Base-by-base conservation (phyloP, 2,113 vertebrate species). In the Ranitomeya variabilis region DNA sequence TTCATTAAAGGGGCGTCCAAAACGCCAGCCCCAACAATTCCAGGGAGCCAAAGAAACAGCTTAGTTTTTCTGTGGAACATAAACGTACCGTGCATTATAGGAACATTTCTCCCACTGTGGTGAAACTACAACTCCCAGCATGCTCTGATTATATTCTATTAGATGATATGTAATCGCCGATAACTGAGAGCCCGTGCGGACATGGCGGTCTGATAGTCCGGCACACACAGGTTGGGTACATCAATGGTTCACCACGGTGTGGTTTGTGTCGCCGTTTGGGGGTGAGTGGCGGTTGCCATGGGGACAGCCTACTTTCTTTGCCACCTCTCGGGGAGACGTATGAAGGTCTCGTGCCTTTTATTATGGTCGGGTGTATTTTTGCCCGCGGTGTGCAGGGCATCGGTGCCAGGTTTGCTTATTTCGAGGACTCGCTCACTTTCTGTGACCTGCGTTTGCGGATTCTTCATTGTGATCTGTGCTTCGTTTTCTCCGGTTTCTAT, bases 121-220 rank as follows among this genome's bases (percentile, higher is more conserved):
- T 31, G 23, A 15, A 45, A 77, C 74, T 77, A 73, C 69, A 73
- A 73, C 26, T 73, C 69, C 37, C 73, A 76, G 37, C 31, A 76
- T 45, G 15, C 15, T 76, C 73, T 0, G 73, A 6, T 7, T 4
- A 9, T 57, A n/a, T 66, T 66, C 0, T n/a, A 66, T 7, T 45
- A 26, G 69, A 23, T 13, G 8, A 71, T 4, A 9, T 7, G 37
- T 45, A 31, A 31, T 31, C 26, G 26, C 26, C 37, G 5, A 45
- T 45, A 45, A 45, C 37, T 45, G 37, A 45, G 3, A 45, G 5
- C 37, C 37, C 5, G 55, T 9, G 55, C 55, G 55, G 55, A 57
- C 12, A 2, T 57, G 8, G 4, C 9, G 55, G 55, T 11, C 55
- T 13, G 12, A 57, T 57, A 57, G 55, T 57, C 55, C 12, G 55